These are phyloP conservation scores for Drosophila pallidifrons DNA, from an alignment of 1,140 invertebrate species.

Conservation along the genomic window DNA sequence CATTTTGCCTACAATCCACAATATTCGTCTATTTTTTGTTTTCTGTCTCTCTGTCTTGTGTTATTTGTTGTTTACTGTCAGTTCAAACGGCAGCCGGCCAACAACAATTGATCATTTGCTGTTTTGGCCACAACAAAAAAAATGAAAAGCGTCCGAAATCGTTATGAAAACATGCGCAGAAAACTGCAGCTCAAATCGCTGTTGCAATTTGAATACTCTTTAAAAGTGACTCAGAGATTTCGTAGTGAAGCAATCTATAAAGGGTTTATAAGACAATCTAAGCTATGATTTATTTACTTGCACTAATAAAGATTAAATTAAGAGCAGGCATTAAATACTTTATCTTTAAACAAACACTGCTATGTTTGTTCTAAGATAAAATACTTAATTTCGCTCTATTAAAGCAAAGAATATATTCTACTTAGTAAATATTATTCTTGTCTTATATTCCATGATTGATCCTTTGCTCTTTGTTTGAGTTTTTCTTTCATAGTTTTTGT, in stretches of 20 bases:
- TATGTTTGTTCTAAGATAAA: no score
- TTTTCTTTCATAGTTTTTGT: background rate
- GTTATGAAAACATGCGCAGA: slow-evolving; percentile 35
- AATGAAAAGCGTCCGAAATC: slow-evolving; percentile 27
- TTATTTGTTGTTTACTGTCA: background rate
- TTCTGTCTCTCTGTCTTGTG: slow-evolving; percentile 4
- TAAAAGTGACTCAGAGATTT: background rate
- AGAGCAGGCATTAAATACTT: no score
- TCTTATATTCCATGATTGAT: no score
- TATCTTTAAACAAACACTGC: no score
- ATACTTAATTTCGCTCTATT: no score
- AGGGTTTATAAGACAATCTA: no score
- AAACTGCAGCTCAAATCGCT: background rate
- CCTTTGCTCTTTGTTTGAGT: no score
- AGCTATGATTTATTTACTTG: no score
- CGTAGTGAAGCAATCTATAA: background rate
- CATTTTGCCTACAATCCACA: slow-evolving; percentile 57
- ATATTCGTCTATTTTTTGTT: slow-evolving; percentile 58
- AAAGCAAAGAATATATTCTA: no score
- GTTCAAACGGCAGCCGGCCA: slow-evolving; percentile 48
- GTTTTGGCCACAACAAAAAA: slow-evolving; percentile 33
- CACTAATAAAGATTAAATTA: no score
- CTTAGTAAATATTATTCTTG: no score
- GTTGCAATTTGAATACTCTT: slow-evolving; percentile 27
- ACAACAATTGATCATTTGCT: slow-evolving; percentile 72